These are phyloP conservation scores for Sminthurides aquaticus DNA, from an alignment of 2,888 invertebrate species.

Conservation along the genomic window DNA sequence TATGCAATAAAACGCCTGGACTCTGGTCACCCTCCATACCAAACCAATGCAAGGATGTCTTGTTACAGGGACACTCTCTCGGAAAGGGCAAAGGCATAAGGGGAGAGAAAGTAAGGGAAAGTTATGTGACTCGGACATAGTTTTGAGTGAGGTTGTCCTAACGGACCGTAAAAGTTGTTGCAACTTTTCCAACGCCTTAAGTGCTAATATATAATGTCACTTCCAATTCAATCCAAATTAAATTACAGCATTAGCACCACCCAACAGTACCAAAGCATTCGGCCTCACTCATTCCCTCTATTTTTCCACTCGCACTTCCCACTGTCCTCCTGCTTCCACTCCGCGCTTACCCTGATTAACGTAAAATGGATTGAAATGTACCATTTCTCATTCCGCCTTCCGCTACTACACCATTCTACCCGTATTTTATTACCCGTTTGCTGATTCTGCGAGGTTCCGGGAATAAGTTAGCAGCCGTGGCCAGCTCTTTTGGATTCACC, in stretches of 20 bases:
- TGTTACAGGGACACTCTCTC: background rate
- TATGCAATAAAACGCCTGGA: background rate
- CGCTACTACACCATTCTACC: too few relatives aligned
- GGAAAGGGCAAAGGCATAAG: background rate
- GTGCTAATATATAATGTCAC: constrained; percentile 25
- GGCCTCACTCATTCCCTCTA: constrained; percentile 4
- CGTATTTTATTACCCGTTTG: too few relatives aligned
- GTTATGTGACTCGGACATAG: background rate
- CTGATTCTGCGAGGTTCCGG: too few relatives aligned
- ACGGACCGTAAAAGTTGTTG: constrained; percentile 4
- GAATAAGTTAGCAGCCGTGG: too few relatives aligned
- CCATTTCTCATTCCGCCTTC: too few relatives aligned
- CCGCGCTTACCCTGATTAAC: too few relatives aligned
- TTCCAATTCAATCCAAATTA: constrained; percentile 22
- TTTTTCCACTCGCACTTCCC: too few relatives aligned
- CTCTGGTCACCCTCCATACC: background rate
- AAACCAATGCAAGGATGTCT: background rate
- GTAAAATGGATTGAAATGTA: too few relatives aligned
- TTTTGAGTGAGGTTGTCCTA: background rate
- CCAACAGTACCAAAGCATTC: constrained; percentile 17
- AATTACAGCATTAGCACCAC: constrained; percentile 19
- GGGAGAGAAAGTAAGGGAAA: background rate
- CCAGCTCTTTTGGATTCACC: too few relatives aligned
- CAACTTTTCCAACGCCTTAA: constrained; percentile 5
- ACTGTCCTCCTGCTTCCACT: too few relatives aligned